A percentile compares a stretch with the other conserved stretches of the same genome.
These are phyloP conservation scores for Anagyrus pseudococci DNA, from an alignment of 2,888 invertebrate genomes.

Conservation along the genomic window DNA sequence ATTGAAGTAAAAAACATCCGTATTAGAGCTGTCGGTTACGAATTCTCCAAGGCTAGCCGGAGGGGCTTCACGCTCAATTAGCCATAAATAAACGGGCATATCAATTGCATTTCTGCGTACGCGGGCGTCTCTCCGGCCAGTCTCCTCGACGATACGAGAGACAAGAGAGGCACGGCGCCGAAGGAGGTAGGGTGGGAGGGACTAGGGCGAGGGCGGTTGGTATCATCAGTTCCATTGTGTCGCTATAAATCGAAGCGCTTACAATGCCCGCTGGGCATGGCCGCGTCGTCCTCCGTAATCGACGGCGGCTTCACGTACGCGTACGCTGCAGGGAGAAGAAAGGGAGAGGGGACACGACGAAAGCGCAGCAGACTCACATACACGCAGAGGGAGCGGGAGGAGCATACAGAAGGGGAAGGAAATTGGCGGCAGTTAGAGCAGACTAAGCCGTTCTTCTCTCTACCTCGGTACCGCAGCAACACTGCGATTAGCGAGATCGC, in stretches of 20 bases:
- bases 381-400: background rate
- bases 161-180: no score
- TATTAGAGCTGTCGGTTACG: background rate
- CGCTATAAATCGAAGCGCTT: slow-evolving; percentile 28
- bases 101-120: slow-evolving; percentile 29
- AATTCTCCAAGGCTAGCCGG: background rate
- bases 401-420: slow-evolving; percentile 4
- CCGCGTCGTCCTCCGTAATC: slow-evolving; percentile 10
- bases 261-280: slow-evolving; percentile 23
- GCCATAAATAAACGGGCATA: slow-evolving; percentile 31
- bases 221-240: slow-evolving; percentile 35
- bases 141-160: background rate
- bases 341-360: background rate
- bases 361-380: background rate
- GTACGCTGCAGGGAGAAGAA: background rate
- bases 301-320: background rate
- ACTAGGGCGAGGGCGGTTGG: background rate
- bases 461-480: background rate
- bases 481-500: slow-evolving; percentile 23
- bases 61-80: slow-evolving; percentile 29
- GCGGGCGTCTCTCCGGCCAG: background rate
- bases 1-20: no score
- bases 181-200: background rate
- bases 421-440: slow-evolving; percentile 26
- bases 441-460: slow-evolving; percentile 22